Percentiles rank a stretch among this genome's conserved stretches.
These are phyloP conservation scores for Ametastegia equiseti DNA, from an alignment of 2,888 invertebrate genomes.

Conservation along the genomic window DNA sequence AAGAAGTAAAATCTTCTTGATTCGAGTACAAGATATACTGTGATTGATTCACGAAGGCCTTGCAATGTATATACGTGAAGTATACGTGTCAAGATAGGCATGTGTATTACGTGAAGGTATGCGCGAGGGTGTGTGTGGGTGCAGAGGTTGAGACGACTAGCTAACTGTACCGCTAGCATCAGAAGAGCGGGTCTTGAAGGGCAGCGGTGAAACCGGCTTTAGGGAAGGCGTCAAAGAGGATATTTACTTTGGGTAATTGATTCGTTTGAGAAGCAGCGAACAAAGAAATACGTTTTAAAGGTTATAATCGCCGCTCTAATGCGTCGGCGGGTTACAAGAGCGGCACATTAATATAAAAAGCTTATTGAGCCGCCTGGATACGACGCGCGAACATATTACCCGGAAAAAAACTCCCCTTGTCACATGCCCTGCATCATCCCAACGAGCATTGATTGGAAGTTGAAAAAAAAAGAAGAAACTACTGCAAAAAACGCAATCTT, in stretches of 20 bases:
- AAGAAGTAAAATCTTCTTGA: neutral
- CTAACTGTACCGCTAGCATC: conserved; percentile 14
- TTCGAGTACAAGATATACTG: neutral
- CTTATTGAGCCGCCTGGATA: conserved; percentile 3
- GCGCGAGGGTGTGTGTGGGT: conserved; percentile 12
- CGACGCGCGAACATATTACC: neutral
- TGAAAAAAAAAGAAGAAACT: neutral
- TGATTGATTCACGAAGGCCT: neutral
- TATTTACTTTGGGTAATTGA: conserved; percentile 64
- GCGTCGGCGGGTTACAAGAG: conserved; percentile 30
- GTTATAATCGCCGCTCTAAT: conserved; percentile 67
- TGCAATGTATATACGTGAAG: neutral
- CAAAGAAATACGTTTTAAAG: conserved; percentile 48
- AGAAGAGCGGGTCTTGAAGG: neutral
- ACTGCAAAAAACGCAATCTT: conserved; percentile 57
- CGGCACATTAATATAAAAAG: neutral
- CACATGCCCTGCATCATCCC: neutral
- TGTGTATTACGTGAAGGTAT: neutral
- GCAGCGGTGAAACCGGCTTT: conserved; percentile 35
- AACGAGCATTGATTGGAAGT: neutral
- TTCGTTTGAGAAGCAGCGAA: conserved; percentile 44
- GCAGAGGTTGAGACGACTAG: neutral
- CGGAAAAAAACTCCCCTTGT: neutral
- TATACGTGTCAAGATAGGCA: neutral
- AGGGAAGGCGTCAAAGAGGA: conserved; percentile 37